A percentile compares a stretch with the other conserved stretches of the same genome.
These are phyloP conservation scores for Pachypanchax playfairii DNA, from an alignment of 2,113 vertebrate species.

Conservation along the genomic window DNA sequence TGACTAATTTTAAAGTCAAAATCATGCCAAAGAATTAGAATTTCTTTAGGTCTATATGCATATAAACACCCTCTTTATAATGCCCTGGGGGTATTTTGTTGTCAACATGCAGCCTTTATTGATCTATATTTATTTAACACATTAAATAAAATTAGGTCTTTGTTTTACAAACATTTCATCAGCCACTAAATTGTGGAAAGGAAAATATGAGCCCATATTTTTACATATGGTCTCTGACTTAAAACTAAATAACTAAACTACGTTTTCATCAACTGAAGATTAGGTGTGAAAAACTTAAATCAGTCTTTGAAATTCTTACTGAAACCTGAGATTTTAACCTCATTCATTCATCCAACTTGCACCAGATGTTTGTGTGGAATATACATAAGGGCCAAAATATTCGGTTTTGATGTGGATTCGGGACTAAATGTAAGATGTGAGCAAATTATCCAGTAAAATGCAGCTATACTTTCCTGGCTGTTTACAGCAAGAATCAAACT, in stretches of 20 bases:
- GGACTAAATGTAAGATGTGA: too few species aligned
- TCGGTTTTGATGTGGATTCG: too few species aligned
- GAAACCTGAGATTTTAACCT: background rate
- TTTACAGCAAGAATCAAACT: too few species aligned
- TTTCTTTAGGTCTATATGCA: background rate
- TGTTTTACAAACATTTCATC: conserved; percentile 13
- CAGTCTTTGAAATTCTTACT: background rate
- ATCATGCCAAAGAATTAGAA: background rate
- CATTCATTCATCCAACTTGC: background rate
- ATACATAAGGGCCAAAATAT: too few species aligned
- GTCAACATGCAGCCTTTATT: background rate
- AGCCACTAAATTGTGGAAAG: background rate
- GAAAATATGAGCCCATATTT: background rate
- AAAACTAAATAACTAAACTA: background rate
- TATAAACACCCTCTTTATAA: background rate
- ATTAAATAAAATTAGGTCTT: conserved; percentile 2
- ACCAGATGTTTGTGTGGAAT: too few species aligned
- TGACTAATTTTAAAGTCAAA: background rate
- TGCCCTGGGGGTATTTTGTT: background rate
- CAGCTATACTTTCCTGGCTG: too few species aligned
- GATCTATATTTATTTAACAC: conserved; percentile 5
- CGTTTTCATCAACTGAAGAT: background rate
- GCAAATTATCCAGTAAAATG: too few species aligned
- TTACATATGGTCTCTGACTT: background rate
- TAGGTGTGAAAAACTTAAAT: background rate